phyloP scores from a whole-genome alignment of 2,888 invertebrate species.

The Tachina lurida region DNA sequence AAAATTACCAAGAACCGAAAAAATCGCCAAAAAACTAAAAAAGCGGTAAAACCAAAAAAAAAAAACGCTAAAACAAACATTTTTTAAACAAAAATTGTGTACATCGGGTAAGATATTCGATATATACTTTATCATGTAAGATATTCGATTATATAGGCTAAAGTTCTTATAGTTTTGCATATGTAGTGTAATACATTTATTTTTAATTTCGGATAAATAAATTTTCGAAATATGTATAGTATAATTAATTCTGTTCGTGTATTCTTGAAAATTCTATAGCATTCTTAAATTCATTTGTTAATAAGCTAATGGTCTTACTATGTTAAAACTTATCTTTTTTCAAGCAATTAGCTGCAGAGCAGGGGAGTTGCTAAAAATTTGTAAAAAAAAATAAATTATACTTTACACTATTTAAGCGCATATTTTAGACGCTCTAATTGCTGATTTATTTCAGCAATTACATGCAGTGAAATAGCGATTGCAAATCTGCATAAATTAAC shows the following conservation, averaged over 20 bases:
- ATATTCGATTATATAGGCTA: too few species aligned
- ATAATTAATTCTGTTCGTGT: not conserved
- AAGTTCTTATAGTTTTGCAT: too few species aligned
- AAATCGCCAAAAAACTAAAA: too few species aligned
- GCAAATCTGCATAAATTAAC: constrained; percentile 69
- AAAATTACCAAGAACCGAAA: too few species aligned
- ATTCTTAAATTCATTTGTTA: not conserved
- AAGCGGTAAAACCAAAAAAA: too few species aligned
- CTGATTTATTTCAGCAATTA: constrained; percentile 67
- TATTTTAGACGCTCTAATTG: constrained; percentile 70
- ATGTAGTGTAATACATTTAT: too few species aligned
- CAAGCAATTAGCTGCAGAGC: not conserved
- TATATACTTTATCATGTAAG: too few species aligned
- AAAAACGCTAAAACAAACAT: too few species aligned
- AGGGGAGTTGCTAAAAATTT: constrained; percentile 37
- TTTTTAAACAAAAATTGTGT: too few species aligned
- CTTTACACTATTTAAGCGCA: constrained; percentile 53
- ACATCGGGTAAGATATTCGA: too few species aligned
- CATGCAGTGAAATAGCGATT: constrained; percentile 53
- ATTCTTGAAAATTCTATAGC: not conserved
- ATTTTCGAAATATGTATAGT: too few species aligned
- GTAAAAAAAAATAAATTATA: constrained; percentile 6
- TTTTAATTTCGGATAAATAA: too few species aligned
- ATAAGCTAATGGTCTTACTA: not conserved
- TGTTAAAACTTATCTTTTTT: not conserved